These are phyloP conservation scores for Sitophilus oryzae DNA, from an alignment of 1,140 invertebrate species.

Conservation along the genomic window DNA sequence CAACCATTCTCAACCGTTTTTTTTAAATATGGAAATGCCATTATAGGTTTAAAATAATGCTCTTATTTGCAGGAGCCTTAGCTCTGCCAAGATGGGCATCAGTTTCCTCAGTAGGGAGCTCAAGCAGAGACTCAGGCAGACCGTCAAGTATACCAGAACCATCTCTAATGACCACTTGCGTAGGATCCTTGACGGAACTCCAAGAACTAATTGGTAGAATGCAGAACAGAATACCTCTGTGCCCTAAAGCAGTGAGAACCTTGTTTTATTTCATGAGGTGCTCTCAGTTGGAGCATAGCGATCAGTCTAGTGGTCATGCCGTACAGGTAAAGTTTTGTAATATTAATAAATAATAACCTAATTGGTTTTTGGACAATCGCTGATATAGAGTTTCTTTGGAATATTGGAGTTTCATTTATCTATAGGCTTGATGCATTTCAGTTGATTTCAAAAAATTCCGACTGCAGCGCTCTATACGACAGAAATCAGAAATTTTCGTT, in stretches of 20 bases:
- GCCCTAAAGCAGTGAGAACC: conserved; percentile 64
- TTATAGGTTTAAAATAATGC: too few relatives aligned
- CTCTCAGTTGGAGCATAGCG: conserved; percentile 62
- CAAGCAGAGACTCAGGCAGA: conserved; percentile 44
- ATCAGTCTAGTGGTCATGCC: conserved; percentile 35
- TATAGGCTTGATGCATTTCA: too few relatives aligned
- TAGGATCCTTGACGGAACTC: conserved; percentile 72
- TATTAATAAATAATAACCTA: not conserved
- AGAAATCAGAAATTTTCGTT: too few relatives aligned
- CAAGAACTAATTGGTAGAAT: conserved; percentile 64
- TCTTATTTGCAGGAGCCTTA: conserved; percentile 57
- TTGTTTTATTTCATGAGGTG: conserved; percentile 89
- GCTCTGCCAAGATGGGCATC: conserved; percentile 82
- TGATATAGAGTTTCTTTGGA: too few relatives aligned
- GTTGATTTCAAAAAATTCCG: too few relatives aligned
- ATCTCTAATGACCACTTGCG: conserved; percentile 78
- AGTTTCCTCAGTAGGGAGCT: conserved; percentile 61
- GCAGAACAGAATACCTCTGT: conserved; percentile 53
- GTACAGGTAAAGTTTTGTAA: conserved; percentile 26
- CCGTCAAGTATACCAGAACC: conserved; percentile 53
- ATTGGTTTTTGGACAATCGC: not conserved
- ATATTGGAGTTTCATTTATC: too few relatives aligned
- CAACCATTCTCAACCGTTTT: too few relatives aligned
- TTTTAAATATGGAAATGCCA: too few relatives aligned
- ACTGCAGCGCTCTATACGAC: too few relatives aligned